These are phyloP conservation scores for Diabrotica virgifera DNA, from an alignment of 1,140 invertebrate genomes.

Conservation along the genomic window DNA sequence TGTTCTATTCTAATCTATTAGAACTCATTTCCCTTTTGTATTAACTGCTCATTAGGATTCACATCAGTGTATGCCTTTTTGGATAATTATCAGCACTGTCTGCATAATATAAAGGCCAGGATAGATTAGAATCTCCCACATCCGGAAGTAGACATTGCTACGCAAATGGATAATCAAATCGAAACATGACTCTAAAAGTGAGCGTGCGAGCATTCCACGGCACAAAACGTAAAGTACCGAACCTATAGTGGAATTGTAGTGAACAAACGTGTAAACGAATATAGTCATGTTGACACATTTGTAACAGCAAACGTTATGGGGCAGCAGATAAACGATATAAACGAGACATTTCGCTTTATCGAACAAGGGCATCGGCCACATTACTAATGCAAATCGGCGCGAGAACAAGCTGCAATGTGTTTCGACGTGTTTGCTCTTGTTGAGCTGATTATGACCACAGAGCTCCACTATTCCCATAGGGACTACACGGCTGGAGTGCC, in stretches of 20 bases:
- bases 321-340: slow-evolving; percentile 20
- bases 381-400: slow-evolving; percentile 39
- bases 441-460: slow-evolving; percentile 33
- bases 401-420: slow-evolving; percentile 26
- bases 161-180: too few relatives aligned
- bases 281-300: slow-evolving; percentile 23
- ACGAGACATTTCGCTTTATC: slow-evolving; percentile 35
- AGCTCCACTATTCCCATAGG: neutral
- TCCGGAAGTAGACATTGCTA: too few relatives aligned
- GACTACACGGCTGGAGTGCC: neutral
- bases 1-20: too few relatives aligned
- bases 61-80: too few relatives aligned
- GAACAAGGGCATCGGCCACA: slow-evolving; percentile 36
- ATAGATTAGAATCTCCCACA: too few relatives aligned
- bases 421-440: slow-evolving; percentile 33
- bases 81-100: too few relatives aligned
- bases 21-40: too few relatives aligned
- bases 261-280: slow-evolving; percentile 14
- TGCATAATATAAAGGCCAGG: too few relatives aligned
- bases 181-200: too few relatives aligned
- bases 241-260: neutral
- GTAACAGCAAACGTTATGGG: slow-evolving; percentile 25
- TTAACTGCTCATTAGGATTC: too few relatives aligned
- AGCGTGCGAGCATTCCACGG: neutral
- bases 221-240: neutral